Evolutionary conservation across 2,797 vertebrate species (phyloP), one percentile per base, ranked within the genome.

Genomic region (Ficedula albicollis): DNA sequence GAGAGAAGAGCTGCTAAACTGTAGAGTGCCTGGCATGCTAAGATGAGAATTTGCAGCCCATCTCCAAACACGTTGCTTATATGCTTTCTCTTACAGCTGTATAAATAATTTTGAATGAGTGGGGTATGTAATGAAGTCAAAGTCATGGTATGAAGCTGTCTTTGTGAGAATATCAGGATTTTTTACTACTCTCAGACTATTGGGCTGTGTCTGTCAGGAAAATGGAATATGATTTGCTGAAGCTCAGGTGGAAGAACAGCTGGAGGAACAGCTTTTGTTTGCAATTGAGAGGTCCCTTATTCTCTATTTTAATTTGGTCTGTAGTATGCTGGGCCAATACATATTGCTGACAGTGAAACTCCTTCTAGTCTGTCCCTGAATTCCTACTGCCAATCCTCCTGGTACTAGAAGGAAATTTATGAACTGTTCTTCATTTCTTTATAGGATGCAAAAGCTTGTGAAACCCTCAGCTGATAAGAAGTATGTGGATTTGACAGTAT

Each of bases 401-500:
- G 18, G 6, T 74, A 10, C 52, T 30, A 52, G 51, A 52, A 52
- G 29, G 18, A 52, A 32, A 12, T 94, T 84, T 59, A 79, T n/a
- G 21, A 49, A 59, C 19, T 83, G 18, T 46, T 49, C 25, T 93
- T 95, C 12, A 2, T 91, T 90, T 92, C 38, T 59, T 82, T 93
- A n/a, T 96, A 99, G 99, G 97, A 99, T 99, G 99, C 99, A 99
- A 96, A 99, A 99, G 96, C 98, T 99, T 94, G 99, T 99, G 96
- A 99, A 99, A 95, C 99, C 99, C 63, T 98, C 99, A 64, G 96
- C 97, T 72, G 99, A 98, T 87, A 98, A 99, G 89, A 99, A 98
- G 76, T 99, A 99, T 1, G 99, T 99, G 44, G 99, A 99, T 97
- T 98, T 99, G 94, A 99, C 99, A 1, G 98, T 99, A 70, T 99